Conservation (phyloP, 2,888 invertebrate genomes). For the Omphaloscelis lunosa region DNA sequence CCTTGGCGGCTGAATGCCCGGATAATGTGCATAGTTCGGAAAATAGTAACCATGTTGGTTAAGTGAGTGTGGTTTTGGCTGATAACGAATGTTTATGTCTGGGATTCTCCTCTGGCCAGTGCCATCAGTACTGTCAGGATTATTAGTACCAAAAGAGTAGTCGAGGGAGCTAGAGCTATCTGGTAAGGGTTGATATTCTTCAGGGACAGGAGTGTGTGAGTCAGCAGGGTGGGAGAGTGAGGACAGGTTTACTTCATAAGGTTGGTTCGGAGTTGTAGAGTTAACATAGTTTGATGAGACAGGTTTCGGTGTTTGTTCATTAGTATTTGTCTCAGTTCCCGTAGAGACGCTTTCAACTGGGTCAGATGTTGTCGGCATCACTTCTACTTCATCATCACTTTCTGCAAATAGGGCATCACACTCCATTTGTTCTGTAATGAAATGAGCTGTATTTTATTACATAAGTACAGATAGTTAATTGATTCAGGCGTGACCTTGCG, state of each 20-base stretch:
- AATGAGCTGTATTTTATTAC: conserved; percentile 31
- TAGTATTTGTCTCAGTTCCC: conserved; percentile 63
- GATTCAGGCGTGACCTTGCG: too few species aligned
- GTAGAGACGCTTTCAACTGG: conserved; percentile 69
- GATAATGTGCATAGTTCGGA: conserved; percentile 77
- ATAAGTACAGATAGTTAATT: not conserved
- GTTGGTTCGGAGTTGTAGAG: conserved; percentile 81
- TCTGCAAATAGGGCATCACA: conserved; percentile 92
- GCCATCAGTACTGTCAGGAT: conserved; percentile 74
- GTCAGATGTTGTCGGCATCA: conserved; percentile 75
- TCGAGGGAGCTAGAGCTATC: conserved; percentile 86
- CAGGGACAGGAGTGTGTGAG: conserved; percentile 86
- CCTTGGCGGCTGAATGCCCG: conserved; percentile 71
- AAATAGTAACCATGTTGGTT: conserved; percentile 80
- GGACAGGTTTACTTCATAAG: conserved; percentile 79
- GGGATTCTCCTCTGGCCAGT: conserved; percentile 73
- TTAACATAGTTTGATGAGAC: conserved; percentile 83
- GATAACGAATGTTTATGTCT: conserved; percentile 84
- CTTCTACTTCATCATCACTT: conserved; percentile 91
- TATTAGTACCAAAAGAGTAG: conserved; percentile 75
- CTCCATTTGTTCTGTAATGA: conserved; percentile 91
- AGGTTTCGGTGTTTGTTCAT: conserved; percentile 75
- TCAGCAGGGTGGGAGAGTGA: conserved; percentile 79
- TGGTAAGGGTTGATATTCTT: conserved; percentile 87
- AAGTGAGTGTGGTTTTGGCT: conserved; percentile 80